Base-by-base conservation (phyloP, 1,140 invertebrate species). In the Psix sp. region DNA sequence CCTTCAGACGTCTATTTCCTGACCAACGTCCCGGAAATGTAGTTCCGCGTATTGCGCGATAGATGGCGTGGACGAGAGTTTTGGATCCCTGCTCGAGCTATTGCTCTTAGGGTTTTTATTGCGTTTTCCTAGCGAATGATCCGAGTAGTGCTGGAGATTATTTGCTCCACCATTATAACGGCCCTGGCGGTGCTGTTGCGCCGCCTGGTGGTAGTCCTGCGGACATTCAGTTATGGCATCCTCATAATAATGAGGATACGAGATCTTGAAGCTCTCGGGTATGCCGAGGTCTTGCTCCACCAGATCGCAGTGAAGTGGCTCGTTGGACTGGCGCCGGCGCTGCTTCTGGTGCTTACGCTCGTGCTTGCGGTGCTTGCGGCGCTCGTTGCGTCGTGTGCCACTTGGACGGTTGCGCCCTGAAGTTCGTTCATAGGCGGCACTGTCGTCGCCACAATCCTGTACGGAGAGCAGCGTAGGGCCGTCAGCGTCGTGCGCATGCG, bases 1-100 rank as follows among this genome's bases (percentile, higher is more conserved):
- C 83, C 82, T 84, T 89, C 84, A 94, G 78, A 94, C 93, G 84
- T 94, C 93, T 77, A 94, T 94, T 84, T 92, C 91, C 80, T 91
- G 90, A 77, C 91, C 91, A 63, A 91, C 88, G 81, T 94, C 93
- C 81, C 93, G 92, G 85, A 94, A 94, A 85, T 92, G 92, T 63
- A 94, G 89, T 74, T 92, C 92, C 35, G 92, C 90, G 80, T 94
- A 93, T 82, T 94, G 92, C 35, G 87, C 87, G 63, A 78, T 74
- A 29, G 80, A 75, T 56, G 78, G 82, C 68, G 73, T 77, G 18
- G 80, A 78, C 49, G 81, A 71, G 7, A 77, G 66, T 15, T 60
- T 77, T 33, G 46, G 57, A 38, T 78, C 72, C 73, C 66, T 74
- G 35, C 56, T 76, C n/a, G 73, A 33, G 57, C 31, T 67, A 17